Evolutionary conservation across 2,113 vertebrate genomes (phyloP), one percentile per base, ranked within the genome.

Genomic region (Channa maculata): DNA sequence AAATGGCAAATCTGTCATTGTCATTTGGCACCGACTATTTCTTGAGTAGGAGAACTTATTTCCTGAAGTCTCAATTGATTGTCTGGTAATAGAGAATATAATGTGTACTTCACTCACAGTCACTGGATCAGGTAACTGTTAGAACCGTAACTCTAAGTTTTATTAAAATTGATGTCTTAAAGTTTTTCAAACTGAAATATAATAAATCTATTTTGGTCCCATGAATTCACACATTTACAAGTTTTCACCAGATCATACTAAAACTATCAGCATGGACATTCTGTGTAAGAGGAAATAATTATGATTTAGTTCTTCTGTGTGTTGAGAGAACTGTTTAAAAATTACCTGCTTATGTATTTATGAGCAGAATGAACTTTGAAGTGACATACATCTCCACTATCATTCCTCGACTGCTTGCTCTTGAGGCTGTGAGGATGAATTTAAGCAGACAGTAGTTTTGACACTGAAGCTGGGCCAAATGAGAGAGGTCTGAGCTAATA

Each of bases 401-500:
- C 65, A 59, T 81, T 81, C 57, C 44, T 77, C 5, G 11, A 72
- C 46, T 45, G 49, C 52, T 46, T 51, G n/a, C 54, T 75, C 69
- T 82, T 49, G 48, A 70, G 65, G 64, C 68, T 77, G 52, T 58
- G 15, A 55, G 71, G 79, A 46, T 72, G 51, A 83, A 80, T 76
- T 59, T 61, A 48, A 81, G 63, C 71, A 82, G 75, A 77, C 59
- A 68, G 59, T 53, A 58, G 65, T 72, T 91, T 65, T 89, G 74
- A 86, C 71, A 76, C 81, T 86, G 78, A 71, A 82, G 82, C 48
- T 15, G n/a, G 63, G 73, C 82, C 82, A 89, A 84, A 89, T 89
- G 87, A 84, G 79, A 61, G 51, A 78, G 57, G 67, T 74, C 80
- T 75, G 77, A 73, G 75, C 86, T 90, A 90, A 91, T 88, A 87